Conservation (phyloP, 1,140 invertebrate genomes). For the Euwallacea fornicatus region DNA sequence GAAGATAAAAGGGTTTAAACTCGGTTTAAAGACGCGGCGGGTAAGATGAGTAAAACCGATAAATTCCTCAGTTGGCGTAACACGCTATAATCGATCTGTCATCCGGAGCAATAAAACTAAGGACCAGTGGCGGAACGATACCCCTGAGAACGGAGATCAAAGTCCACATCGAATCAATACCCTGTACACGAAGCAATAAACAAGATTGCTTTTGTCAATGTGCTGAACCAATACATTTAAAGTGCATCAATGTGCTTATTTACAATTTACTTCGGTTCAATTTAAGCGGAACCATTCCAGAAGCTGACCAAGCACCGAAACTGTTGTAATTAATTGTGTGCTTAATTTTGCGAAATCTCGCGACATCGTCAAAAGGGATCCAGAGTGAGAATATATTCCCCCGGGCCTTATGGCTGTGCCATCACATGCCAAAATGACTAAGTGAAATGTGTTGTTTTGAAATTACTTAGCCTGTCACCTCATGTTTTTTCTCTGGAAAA, state of each 20-base stretch:
- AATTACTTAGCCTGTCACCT: constrained; percentile 13
- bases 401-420: neutral
- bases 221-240: constrained; percentile 31
- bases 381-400: neutral
- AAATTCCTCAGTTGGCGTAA: constrained; percentile 38
- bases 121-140: constrained; percentile 37
- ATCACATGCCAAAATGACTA: neutral
- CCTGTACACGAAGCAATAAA: constrained; percentile 32
- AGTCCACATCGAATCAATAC: constrained; percentile 36
- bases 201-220: constrained; percentile 34
- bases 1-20: no score
- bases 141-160: constrained; percentile 36
- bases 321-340: constrained; percentile 1
- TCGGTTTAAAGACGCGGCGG: constrained; percentile 24
- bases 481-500: neutral
- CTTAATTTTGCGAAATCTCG: neutral
- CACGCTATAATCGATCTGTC: constrained; percentile 39
- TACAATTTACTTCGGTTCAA: constrained; percentile 13
- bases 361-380: neutral
- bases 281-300: constrained; percentile 4
- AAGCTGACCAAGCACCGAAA: constrained; percentile 7
- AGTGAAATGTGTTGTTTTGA: constrained; percentile 5
- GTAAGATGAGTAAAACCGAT: constrained; percentile 41
- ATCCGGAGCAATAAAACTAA: constrained; percentile 37
- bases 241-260: constrained; percentile 18